A percentile compares a stretch with the other conserved stretches of the same genome.
phyloP scores from a whole-genome alignment of 1,140 invertebrate genomes.

The Ganaspis sp. region DNA sequence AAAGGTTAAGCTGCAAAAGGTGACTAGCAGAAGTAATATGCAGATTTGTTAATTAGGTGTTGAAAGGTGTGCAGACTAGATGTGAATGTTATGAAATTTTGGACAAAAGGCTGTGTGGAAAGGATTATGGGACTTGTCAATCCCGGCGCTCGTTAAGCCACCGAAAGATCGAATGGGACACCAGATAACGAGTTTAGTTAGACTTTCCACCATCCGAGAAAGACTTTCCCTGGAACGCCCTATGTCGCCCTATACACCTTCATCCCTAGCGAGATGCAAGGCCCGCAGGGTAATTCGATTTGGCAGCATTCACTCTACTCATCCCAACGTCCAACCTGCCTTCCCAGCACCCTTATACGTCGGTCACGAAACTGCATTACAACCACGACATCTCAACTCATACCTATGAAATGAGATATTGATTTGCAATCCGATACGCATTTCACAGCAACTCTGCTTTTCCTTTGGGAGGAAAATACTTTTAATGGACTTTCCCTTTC shows the following conservation, averaged over 20 bases:
- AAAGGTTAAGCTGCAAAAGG: conserved; percentile 39
- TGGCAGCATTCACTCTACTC: conserved; percentile 63
- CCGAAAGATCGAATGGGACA: conserved; percentile 57
- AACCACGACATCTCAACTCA: conserved; percentile 68
- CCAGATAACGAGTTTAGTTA: conserved; percentile 54
- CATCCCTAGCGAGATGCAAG: conserved; percentile 53
- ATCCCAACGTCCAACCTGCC: conserved; percentile 43
- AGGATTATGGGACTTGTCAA: conserved; percentile 35
- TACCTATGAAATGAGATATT: conserved; percentile 72
- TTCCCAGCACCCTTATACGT: conserved; percentile 52
- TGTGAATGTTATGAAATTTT: conserved; percentile 60
- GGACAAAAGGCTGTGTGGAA: conserved; percentile 32
- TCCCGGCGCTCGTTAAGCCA: conserved; percentile 49
- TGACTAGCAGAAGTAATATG: conserved; percentile 60
- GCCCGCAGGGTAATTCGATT: conserved; percentile 69
- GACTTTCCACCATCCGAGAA: conserved; percentile 42
- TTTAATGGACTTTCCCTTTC: neutral
- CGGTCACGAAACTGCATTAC: conserved; percentile 68
- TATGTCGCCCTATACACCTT: conserved; percentile 44
- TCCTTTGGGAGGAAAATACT: neutral
- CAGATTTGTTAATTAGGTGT: conserved; percentile 69
- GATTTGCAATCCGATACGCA: conserved; percentile 71
- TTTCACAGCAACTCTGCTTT: conserved; percentile 43
- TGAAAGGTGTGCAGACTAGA: conserved; percentile 65
- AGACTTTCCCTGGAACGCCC: conserved; percentile 48